Conservation (phyloP, 2,797 vertebrate species). For the Silurus lanzhouensis region DNA sequence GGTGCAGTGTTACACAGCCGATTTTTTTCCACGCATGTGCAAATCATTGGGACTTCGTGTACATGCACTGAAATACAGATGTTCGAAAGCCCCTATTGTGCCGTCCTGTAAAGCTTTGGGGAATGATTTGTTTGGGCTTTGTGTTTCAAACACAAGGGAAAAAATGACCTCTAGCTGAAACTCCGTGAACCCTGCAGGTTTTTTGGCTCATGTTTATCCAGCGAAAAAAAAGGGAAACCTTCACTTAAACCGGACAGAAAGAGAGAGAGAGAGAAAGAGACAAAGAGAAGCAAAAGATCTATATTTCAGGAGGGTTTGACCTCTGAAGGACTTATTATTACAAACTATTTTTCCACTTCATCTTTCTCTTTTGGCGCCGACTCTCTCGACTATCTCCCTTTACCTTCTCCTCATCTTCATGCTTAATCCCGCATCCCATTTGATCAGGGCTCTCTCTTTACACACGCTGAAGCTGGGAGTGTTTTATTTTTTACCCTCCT, state of each 20-base stretch:
- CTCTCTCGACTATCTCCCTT: background rate
- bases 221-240: conserved; percentile 35
- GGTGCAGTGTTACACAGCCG: background rate
- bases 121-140: conserved; percentile 23
- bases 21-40: background rate
- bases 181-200: conserved; percentile 32
- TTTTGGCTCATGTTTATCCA: conserved; percentile 28
- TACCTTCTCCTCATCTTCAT: conserved; percentile 18
- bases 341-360: conserved; percentile 22
- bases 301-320: conserved; percentile 33
- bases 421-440: conserved; percentile 43
- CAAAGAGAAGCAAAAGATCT: background rate
- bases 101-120: conserved; percentile 16
- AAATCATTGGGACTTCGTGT: conserved; percentile 25
- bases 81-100: conserved; percentile 41
- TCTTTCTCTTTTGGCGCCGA: background rate
- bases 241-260: conserved; percentile 18
- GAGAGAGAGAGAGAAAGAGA: background rate
- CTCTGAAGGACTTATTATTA: conserved; percentile 31
- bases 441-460: conserved; percentile 38
- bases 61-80: conserved; percentile 45
- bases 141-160: background rate
- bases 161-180: conserved; percentile 32
- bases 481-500: conserved; percentile 28
- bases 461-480: conserved; percentile 14